These are phyloP conservation scores for Takifugu bimaculatus DNA, from an alignment of 2,113 vertebrate species.

Conservation along the genomic window DNA sequence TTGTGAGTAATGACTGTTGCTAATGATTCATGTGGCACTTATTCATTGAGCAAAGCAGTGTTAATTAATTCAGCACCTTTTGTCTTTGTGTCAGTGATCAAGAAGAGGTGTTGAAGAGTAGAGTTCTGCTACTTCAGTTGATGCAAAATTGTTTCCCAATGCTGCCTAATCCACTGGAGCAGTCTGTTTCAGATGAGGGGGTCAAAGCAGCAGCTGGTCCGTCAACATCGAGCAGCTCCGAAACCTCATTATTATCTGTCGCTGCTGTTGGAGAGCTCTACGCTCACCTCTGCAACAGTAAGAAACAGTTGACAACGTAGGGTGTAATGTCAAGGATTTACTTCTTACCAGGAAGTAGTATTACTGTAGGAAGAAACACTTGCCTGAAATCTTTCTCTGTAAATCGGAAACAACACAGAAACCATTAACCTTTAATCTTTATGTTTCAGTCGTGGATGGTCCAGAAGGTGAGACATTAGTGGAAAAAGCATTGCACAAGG, in stretches of 20 bases:
- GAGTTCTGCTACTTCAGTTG: constrained; percentile 85
- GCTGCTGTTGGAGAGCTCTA: constrained; percentile 84
- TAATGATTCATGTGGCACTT: not conserved
- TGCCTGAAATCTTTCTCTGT: too few relatives aligned
- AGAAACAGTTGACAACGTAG: constrained; percentile 1
- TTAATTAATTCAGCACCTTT: not conserved
- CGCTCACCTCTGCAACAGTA: constrained; percentile 87
- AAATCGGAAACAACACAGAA: too few relatives aligned
- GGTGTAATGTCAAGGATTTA: too few relatives aligned
- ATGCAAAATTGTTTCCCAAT: constrained; percentile 91
- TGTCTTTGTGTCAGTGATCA: constrained; percentile 73
- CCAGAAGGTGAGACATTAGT: constrained; percentile 71
- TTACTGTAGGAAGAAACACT: too few relatives aligned
- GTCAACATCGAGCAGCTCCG: constrained; percentile 48
- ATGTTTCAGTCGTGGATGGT: constrained; percentile 82
- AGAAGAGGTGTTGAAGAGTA: constrained; percentile 84
- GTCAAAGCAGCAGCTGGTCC: constrained; percentile 20
- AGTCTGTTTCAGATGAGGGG: constrained; percentile 5
- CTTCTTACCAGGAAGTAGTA: too few relatives aligned
- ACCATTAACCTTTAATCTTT: constrained; percentile 10
- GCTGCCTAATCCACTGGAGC: constrained; percentile 73
- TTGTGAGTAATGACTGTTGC: constrained; percentile 75
- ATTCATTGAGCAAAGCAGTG: not conserved
- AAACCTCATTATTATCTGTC: constrained; percentile 44
- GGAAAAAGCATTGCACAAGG: constrained; percentile 80